Evolutionary conservation across 2,888 invertebrate genomes (phyloP), one percentile per base, ranked within the genome.

Genomic region (Lithophane ornitopus): DNA sequence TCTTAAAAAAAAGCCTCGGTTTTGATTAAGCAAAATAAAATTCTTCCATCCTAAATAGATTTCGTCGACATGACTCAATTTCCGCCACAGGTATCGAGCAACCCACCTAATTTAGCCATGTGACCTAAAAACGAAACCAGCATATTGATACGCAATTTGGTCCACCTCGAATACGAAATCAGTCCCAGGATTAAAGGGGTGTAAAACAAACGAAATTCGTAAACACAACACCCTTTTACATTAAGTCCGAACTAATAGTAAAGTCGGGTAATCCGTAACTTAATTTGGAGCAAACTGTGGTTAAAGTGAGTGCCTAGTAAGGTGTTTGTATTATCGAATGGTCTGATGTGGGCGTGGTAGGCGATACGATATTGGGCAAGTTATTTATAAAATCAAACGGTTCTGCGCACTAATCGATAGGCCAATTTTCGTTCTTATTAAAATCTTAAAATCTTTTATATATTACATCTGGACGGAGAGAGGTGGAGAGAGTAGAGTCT

Each of bases 141-240:
- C 74, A 77, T 84, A 84, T 84, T 84, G 84, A 84, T 81, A 76
- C 76, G 76, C 78, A 78, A 80, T 86, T 82, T 67, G 83, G 46
- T 46, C 59, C 81, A 78, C 70, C 70, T 68, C 70, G 81, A 84
- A 84, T 84, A 84, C 74, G 78, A 81, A 86, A 87, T 87, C 75
- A 87, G 87, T 65, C 46, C 78, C 44, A 49, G 74, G 82, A 85
- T 87, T 87, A 81, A 82, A 84, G 78, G 82, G 81, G 66, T 77
- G 85, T 79, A 83, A 78, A 85, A 80, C 82, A 86, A 87, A 87
- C 87, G 74, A 82, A 86, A 63, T 81, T 78, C 78, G 83, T 81
- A 85, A 85, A 87, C 80, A 87, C 76, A 81, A 73, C 82, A 83
- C 87, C 87, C 87, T 88, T 88, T 87, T 80, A 88, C 85, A 84